Percentiles rank a stretch among this genome's conserved stretches.
These are phyloP conservation scores for Poecilobothrus nobilitatus DNA, from an alignment of 2,888 invertebrate species.

Conservation along the genomic window DNA sequence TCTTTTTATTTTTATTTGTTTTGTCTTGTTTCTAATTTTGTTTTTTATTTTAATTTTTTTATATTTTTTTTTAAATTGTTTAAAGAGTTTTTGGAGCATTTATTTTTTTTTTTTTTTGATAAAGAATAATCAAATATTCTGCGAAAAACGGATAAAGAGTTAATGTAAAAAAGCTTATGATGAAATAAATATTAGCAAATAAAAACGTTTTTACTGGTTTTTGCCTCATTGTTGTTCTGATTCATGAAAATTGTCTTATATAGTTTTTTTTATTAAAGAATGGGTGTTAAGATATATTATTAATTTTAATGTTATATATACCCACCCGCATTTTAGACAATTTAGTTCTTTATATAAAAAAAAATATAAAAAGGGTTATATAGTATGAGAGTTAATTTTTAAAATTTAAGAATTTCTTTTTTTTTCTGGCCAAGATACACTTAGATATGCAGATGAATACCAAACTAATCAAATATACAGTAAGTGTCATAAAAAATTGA, in stretches of 20 bases:
- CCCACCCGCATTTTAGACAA: neutral
- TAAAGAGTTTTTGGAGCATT: no score
- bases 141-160: neutral
- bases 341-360: neutral
- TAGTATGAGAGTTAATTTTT: neutral
- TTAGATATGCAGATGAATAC: no score
- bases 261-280: neutral
- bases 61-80: neutral
- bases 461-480: no score
- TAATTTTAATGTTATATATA: neutral
- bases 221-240: no score
- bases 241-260: neutral
- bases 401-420: no score
- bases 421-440: no score
- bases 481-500: neutral
- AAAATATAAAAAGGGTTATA: neutral
- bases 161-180: conserved; percentile 1
- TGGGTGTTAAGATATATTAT: neutral
- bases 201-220: no score
- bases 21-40: no score
- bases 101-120: neutral
- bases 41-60: neutral
- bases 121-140: neutral
- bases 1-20: no score
- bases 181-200: conserved; percentile 1